Evolutionary conservation across 2,797 vertebrate genomes (phyloP).

Genomic region (Falco naumanni): DNA sequence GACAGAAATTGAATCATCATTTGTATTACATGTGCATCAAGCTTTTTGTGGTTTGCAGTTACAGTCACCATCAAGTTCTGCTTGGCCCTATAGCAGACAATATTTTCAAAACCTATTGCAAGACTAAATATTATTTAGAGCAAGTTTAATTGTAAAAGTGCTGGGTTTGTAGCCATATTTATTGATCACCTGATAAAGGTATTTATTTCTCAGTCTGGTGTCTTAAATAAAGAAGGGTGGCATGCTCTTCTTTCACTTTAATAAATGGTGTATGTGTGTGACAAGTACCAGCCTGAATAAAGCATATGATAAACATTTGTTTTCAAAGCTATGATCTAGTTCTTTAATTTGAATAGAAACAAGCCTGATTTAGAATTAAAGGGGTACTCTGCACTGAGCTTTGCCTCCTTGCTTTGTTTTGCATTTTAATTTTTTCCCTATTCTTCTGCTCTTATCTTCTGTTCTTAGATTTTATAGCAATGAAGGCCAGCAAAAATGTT

Average conservation of each 20-base stretch:
- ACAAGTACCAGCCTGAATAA: slow-evolving; percentile 6
- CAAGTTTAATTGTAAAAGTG: background rate
- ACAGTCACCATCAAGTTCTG: background rate
- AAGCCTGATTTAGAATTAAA: slow-evolving; percentile 19
- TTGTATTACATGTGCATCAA: background rate
- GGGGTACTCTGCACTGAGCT: background rate
- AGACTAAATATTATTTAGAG: background rate
- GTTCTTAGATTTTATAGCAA: background rate
- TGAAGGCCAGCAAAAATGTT: background rate
- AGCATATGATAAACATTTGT: background rate
- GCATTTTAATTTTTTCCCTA: background rate
- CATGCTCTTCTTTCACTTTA: background rate
- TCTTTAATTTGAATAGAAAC: slow-evolving; percentile 35
- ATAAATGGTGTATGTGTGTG: background rate
- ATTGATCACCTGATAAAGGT: background rate
- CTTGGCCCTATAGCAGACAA: background rate
- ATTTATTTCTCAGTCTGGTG: background rate
- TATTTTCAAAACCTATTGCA: background rate
- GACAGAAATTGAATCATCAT: background rate
- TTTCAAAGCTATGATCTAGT: slow-evolving; percentile 12
- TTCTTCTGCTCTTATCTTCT: background rate
- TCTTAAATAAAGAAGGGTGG: background rate
- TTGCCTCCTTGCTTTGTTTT: background rate
- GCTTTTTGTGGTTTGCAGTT: background rate
- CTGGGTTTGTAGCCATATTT: background rate